These are phyloP conservation scores for Bombyx mandarina DNA, from an alignment of 1,140 invertebrate species.

Conservation along the genomic window DNA sequence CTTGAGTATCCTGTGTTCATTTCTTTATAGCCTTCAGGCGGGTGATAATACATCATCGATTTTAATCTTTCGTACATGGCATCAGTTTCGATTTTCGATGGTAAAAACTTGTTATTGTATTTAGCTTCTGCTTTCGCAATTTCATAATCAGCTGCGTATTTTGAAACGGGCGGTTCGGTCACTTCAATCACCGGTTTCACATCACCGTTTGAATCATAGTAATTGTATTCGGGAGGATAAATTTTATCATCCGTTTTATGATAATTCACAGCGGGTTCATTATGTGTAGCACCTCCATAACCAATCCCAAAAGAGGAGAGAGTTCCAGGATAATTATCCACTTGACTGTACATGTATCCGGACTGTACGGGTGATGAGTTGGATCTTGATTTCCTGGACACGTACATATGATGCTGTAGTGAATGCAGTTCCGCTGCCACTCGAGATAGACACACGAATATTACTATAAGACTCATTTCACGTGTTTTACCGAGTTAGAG, in stretches of 20 bases:
- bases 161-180: constrained; percentile 3
- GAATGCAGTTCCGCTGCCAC: constrained; percentile 21
- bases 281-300: neutral
- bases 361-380: constrained; percentile 21
- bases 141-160: constrained; percentile 15
- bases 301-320: constrained; percentile 5
- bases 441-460: constrained; percentile 25
- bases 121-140: constrained; percentile 16
- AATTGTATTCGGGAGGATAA: no score
- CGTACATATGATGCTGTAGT: constrained; percentile 23
- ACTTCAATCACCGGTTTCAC: no score
- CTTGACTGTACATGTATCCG: constrained; percentile 26
- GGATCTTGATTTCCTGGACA: constrained; percentile 24
- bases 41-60: constrained; percentile 21
- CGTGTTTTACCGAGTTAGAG: constrained; percentile 18
- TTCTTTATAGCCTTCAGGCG: constrained; percentile 13
- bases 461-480: constrained; percentile 27
- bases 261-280: neutral
- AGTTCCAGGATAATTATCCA: constrained; percentile 18
- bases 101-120: constrained; percentile 14
- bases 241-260: neutral
- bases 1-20: constrained; percentile 14
- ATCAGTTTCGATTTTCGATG: constrained; percentile 15
- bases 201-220: no score
- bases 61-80: constrained; percentile 24